Evolutionary conservation across 1,140 invertebrate genomes (phyloP).

Genomic region (Anthonomus grandis): DNA sequence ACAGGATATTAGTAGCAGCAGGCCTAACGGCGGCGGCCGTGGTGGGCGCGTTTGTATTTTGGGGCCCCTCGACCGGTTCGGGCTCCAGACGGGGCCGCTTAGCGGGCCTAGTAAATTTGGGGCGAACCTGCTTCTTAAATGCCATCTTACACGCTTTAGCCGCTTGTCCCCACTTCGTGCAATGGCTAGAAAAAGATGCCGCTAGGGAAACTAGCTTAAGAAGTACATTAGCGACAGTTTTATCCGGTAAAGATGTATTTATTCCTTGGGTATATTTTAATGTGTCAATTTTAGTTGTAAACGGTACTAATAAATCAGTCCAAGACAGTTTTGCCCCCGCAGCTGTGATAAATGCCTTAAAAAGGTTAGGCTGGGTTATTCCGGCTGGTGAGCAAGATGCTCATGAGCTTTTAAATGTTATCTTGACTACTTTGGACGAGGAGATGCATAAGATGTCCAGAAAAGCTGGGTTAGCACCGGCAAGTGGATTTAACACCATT

Average conservation of each 20-base stretch:
- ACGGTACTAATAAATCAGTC: constrained; percentile 69
- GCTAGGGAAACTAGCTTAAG: constrained; percentile 44
- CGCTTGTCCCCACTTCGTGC: constrained; percentile 74
- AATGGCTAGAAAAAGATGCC: constrained; percentile 70
- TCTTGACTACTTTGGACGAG: constrained; percentile 82
- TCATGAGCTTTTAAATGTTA: constrained; percentile 84
- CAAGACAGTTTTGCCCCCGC: constrained; percentile 59
- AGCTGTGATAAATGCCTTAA: constrained; percentile 72
- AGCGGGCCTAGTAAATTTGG: constrained; percentile 78
- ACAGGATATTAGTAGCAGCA: constrained; percentile 65
- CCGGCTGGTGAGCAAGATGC: constrained; percentile 89
- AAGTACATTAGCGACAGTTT: constrained; percentile 41
- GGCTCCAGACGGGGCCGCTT: constrained; percentile 64
- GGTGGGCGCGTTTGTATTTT: constrained; percentile 73
- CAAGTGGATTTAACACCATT: too few relatives aligned
- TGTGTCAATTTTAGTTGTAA: constrained; percentile 58
- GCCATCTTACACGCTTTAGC: constrained; percentile 80
- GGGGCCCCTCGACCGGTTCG: constrained; percentile 65
- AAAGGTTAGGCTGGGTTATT: constrained; percentile 77
- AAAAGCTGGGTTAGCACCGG: constrained; percentile 51
- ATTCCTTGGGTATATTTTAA: constrained; percentile 5
- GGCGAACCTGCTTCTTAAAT: constrained; percentile 84
- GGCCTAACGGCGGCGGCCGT: constrained; percentile 71
- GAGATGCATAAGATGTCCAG: constrained; percentile 61
- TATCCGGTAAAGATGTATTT: constrained; percentile 40